phyloP scores from a whole-genome alignment of 2,113 vertebrate genomes.

The Brienomyrus longianalis region DNA sequence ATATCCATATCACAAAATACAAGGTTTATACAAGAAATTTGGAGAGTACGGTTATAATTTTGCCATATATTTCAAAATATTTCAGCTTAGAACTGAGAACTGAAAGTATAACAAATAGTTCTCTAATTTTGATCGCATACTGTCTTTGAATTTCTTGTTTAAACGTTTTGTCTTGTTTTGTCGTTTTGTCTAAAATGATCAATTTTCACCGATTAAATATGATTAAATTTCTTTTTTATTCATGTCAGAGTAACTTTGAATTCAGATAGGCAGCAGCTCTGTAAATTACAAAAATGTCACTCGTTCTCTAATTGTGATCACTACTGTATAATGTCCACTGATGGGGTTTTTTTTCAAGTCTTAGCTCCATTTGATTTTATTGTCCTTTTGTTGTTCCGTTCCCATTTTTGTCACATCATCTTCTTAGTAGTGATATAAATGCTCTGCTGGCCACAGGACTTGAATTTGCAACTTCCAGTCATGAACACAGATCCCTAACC shows the following conservation, averaged over 20 bases:
- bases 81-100: too few species aligned
- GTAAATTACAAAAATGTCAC: background rate
- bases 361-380: conserved; percentile 21
- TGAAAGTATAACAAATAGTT: too few species aligned
- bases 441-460: background rate
- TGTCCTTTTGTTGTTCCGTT: background rate
- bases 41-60: background rate
- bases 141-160: background rate
- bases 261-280: background rate
- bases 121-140: too few species aligned
- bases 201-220: background rate
- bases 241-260: background rate
- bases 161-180: background rate
- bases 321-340: background rate
- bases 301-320: background rate
- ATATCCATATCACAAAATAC: background rate
- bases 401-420: conserved; percentile 15
- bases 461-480: background rate
- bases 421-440: background rate
- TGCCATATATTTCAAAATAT: too few species aligned
- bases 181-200: too few species aligned
- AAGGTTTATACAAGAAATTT: background rate
- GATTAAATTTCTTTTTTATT: background rate
- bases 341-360: conserved; percentile 19
- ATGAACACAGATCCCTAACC: background rate